Conservation (phyloP, 2,113 vertebrate genomes). For the Boulengerochromis microlepis region DNA sequence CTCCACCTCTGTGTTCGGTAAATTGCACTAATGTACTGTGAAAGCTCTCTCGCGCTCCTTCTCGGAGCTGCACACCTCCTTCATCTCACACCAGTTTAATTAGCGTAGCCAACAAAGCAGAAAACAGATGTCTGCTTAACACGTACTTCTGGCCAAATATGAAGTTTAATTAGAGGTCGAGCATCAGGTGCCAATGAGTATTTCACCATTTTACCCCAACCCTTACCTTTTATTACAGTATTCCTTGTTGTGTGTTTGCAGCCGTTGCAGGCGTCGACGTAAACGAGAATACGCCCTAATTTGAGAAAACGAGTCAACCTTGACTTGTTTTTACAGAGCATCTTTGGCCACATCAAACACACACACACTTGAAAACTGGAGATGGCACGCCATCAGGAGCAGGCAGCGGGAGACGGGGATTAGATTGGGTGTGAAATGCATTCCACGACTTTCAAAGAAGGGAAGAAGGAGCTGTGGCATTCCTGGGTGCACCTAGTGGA, state of each 20-base stretch:
- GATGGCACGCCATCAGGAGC: conserved; percentile 35
- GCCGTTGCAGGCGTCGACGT: neutral
- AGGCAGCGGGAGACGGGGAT: neutral
- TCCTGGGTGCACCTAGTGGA: conserved; percentile 42
- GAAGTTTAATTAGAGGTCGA: neutral
- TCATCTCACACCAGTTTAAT: conserved; percentile 32
- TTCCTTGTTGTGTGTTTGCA: neutral
- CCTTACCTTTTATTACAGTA: neutral
- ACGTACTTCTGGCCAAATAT: neutral
- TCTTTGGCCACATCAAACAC: neutral
- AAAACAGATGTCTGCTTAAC: neutral
- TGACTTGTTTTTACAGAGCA: neutral
- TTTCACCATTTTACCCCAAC: neutral
- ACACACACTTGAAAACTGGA: conserved; percentile 26
- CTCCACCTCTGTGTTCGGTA: conserved; percentile 31
- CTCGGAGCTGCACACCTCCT: conserved; percentile 50
- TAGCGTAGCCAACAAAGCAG: conserved; percentile 10
- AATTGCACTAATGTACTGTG: conserved; percentile 64
- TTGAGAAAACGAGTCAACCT: neutral
- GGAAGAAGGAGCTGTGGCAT: conserved; percentile 15
- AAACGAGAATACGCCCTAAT: neutral
- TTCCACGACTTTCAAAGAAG: conserved; percentile 46
- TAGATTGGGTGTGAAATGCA: conserved; percentile 46
- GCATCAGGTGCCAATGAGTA: neutral
- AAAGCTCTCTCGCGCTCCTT: conserved; percentile 31